Evolutionary conservation across 1,140 invertebrate species (phyloP).

Genomic region (Drosophila athabasca): DNA sequence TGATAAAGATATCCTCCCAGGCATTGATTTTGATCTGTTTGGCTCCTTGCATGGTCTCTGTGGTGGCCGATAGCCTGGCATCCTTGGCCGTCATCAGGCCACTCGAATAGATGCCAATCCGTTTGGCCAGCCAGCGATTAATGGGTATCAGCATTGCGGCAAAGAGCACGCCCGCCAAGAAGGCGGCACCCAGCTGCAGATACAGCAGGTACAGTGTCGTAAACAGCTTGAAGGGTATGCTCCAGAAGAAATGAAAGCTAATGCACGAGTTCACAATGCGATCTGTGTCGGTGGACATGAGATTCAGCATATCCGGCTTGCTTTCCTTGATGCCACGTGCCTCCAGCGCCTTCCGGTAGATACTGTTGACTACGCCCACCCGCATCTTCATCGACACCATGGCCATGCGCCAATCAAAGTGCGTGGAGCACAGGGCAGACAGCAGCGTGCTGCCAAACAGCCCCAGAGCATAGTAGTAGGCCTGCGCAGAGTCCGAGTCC

Average conservation of each 20-base stretch:
- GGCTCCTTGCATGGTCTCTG: constrained; percentile 94
- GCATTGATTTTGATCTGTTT: constrained; percentile 95
- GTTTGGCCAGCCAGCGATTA: constrained; percentile 95
- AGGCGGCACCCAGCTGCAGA: constrained; percentile 94
- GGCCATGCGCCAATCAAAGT: constrained; percentile 95
- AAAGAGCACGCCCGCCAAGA: constrained; percentile 94
- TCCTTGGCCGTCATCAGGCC: constrained; percentile 97
- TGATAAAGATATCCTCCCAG: constrained; percentile 95
- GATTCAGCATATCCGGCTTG: constrained; percentile 93
- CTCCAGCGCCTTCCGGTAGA: constrained; percentile 94
- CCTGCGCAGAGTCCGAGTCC: constrained; percentile 84
- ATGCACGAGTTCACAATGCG: constrained; percentile 97
- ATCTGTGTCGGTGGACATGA: constrained; percentile 98
- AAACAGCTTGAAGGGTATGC: constrained; percentile 92
- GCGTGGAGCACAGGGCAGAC: constrained; percentile 90
- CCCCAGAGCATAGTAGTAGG: constrained; percentile 91
- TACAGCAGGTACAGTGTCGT: constrained; percentile 93
- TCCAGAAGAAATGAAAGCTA: constrained; percentile 98
- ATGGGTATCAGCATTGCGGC: constrained; percentile 95
- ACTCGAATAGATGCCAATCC: constrained; percentile 94
- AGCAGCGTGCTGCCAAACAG: constrained; percentile 88
- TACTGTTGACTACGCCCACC: constrained; percentile 91
- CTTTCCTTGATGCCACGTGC: constrained; percentile 81
- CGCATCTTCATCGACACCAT: constrained; percentile 94
- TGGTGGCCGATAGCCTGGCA: constrained; percentile 93